Evolutionary conservation across 2,797 vertebrate genomes (phyloP).

Genomic region (Babyrousa celebensis): DNA sequence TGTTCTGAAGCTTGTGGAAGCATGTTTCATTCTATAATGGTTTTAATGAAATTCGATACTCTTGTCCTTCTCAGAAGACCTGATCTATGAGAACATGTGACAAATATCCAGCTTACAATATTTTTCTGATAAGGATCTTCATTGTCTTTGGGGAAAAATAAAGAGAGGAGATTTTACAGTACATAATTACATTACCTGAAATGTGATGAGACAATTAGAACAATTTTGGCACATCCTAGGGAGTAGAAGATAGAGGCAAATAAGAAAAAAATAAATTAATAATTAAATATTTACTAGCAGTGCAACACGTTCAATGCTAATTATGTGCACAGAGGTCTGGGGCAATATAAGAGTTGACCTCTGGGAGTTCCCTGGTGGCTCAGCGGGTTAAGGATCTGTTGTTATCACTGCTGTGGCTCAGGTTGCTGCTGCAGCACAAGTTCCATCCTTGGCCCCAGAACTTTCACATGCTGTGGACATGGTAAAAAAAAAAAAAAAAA

Average conservation of each 20-base stretch:
- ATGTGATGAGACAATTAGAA: not conserved
- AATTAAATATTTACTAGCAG: not conserved
- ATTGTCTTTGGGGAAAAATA: not conserved
- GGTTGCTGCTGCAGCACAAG: too few relatives aligned
- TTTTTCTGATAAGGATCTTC: not conserved
- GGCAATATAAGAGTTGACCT: not conserved
- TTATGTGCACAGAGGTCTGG: not conserved
- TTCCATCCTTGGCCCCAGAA: too few relatives aligned
- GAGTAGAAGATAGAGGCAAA: not conserved
- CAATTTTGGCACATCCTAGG: not conserved
- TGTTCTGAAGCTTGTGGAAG: not conserved
- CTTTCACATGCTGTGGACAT: too few relatives aligned
- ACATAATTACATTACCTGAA: not conserved
- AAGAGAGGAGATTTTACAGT: not conserved
- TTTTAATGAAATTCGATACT: not conserved
- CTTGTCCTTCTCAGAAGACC: not conserved
- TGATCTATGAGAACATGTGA: not conserved
- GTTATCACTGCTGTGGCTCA: too few relatives aligned
- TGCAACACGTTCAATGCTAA: not conserved
- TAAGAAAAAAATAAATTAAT: not conserved
- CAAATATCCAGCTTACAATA: not conserved
- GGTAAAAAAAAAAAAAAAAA: too few relatives aligned
- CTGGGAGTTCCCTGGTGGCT: too few relatives aligned
- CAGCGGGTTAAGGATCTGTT: too few relatives aligned
- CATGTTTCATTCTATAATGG: not conserved